A percentile compares a stretch with the other conserved stretches of the same genome.
phyloP scores from a whole-genome alignment of 2,113 vertebrate species.

The Dicrurus megarhynchus region DNA sequence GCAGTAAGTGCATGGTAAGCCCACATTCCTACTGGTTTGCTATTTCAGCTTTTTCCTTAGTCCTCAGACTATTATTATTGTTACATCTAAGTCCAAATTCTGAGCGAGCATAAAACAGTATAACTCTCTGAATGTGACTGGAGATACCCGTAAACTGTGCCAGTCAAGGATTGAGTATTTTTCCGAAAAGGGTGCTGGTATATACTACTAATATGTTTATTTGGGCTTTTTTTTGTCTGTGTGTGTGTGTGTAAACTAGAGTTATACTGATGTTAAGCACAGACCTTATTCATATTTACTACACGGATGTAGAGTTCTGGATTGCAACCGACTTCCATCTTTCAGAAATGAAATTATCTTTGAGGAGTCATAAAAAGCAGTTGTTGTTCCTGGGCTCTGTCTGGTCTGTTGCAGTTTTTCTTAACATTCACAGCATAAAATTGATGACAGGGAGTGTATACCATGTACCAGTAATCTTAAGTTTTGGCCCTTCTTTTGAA shows the following conservation, averaged over 20 bases:
- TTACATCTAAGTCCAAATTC: background rate
- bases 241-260: background rate
- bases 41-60: background rate
- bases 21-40: background rate
- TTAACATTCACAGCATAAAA: background rate
- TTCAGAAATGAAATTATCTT: background rate
- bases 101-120: background rate
- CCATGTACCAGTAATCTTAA: background rate
- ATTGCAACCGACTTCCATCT: background rate
- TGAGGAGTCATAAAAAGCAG: background rate
- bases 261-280: background rate
- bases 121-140: background rate
- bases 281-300: background rate
- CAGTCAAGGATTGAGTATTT: background rate
- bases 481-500: background rate
- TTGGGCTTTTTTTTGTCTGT: accelerated
- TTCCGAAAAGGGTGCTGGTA: background rate
- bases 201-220: background rate
- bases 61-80: background rate
- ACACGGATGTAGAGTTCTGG: background rate
- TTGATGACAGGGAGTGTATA: background rate
- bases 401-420: background rate
- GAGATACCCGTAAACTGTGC: background rate
- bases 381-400: background rate
- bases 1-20: background rate